phyloP scores from a whole-genome alignment of 2,797 vertebrate species.

The Muscicapa striata region DNA sequence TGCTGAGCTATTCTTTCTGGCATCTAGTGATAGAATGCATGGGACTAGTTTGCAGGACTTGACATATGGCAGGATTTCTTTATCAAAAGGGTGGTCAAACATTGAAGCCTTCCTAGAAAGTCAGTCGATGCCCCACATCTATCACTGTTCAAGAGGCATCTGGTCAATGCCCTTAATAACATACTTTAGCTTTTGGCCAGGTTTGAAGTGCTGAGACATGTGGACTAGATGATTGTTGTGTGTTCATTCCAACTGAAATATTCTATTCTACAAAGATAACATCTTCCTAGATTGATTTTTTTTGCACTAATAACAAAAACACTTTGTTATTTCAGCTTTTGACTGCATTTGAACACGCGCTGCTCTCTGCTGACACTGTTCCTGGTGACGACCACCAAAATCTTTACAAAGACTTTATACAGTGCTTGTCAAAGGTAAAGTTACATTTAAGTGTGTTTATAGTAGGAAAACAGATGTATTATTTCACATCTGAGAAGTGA shows the following conservation, averaged over 20 bases:
- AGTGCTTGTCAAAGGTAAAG: constrained; percentile 89
- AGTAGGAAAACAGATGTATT: neutral
- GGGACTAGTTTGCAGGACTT: neutral
- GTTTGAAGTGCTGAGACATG: neutral
- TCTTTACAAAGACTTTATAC: constrained; percentile 85
- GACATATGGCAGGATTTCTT: neutral
- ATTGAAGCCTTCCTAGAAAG: neutral
- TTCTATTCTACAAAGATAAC: neutral
- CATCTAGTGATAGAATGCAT: accelerated
- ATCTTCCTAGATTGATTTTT: neutral
- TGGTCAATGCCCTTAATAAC: neutral
- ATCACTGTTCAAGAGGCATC: neutral
- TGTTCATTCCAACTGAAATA: neutral
- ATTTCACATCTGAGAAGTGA: neutral
- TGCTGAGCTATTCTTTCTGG: neutral
- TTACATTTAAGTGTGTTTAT: neutral
- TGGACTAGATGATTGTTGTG: neutral
- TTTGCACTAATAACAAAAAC: too few relatives aligned
- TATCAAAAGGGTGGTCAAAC: neutral
- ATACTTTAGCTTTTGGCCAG: neutral
- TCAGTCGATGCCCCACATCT: accelerated
- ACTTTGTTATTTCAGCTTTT: constrained; percentile 82
- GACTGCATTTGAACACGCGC: constrained; percentile 87
- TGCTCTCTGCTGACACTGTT: constrained; percentile 79
- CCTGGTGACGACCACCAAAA: constrained; percentile 88